These are phyloP conservation scores for Chionoecetes opilio DNA, from an alignment of 1,140 invertebrate species.

Conservation along the genomic window DNA sequence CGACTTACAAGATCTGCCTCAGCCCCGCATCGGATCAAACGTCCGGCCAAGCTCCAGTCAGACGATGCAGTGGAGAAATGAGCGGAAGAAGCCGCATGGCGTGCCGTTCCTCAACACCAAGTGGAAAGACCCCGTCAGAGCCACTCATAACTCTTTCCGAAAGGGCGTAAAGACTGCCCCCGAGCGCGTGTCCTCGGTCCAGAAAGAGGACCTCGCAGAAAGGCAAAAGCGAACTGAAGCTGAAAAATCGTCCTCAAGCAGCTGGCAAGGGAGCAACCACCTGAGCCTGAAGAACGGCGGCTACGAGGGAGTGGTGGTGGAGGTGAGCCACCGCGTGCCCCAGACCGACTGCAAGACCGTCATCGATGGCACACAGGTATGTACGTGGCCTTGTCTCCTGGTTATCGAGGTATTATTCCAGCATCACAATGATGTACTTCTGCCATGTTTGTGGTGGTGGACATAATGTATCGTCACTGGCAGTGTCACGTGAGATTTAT, in stretches of 20 bases:
- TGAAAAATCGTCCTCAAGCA: neutral
- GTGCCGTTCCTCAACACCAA: conserved; percentile 46
- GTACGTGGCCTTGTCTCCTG: neutral
- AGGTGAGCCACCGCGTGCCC: conserved; percentile 56
- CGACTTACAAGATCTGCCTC: conserved; percentile 35
- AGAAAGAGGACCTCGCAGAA: conserved; percentile 59
- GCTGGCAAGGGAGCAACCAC: conserved; percentile 43
- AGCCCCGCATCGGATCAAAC: conserved; percentile 61
- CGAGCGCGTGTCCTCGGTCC: neutral
- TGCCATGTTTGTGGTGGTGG: no score
- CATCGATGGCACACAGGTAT: conserved; percentile 68
- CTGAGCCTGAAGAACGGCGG: conserved; percentile 57
- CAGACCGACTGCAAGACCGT: conserved; percentile 65
- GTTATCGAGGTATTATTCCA: neutral
- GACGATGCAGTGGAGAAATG: conserved; percentile 43
- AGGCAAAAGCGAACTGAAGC: conserved; percentile 62
- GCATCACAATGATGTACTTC: no score
- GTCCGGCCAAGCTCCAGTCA: conserved; percentile 55
- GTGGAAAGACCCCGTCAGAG: conserved; percentile 48
- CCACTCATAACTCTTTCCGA: conserved; percentile 56
- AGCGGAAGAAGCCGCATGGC: neutral
- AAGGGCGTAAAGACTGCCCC: conserved; percentile 41
- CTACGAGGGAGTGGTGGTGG: conserved; percentile 69
- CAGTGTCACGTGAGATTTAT: no score
- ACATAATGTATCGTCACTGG: no score